Evolutionary conservation across 2,797 vertebrate genomes (phyloP).

Genomic region (Hapalemur alaotrensis): DNA sequence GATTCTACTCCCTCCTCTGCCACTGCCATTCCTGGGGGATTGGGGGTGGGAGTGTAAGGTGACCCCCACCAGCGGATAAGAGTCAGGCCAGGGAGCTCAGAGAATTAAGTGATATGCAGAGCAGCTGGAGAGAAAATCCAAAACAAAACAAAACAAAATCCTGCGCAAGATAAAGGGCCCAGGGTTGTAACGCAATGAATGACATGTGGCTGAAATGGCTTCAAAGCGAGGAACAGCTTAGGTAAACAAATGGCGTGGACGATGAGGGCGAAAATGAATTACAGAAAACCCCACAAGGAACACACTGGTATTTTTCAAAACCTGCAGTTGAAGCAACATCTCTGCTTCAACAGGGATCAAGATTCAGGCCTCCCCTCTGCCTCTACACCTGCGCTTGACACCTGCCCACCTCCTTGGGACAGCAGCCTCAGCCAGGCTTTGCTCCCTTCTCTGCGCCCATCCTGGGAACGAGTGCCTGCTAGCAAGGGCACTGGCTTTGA

Average conservation of each 20-base stretch:
- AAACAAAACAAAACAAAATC: neutral
- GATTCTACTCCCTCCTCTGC: neutral
- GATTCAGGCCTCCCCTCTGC: neutral
- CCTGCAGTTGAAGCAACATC: neutral
- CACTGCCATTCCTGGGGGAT: neutral
- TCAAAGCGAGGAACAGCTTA: conserved; percentile 60
- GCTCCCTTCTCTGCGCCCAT: neutral
- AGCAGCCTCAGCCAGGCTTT: neutral
- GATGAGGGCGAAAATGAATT: conserved; percentile 24
- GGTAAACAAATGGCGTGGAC: conserved; percentile 59
- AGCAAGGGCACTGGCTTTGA: neutral
- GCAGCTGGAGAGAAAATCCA: neutral
- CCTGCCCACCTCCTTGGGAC: neutral
- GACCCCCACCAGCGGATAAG: neutral
- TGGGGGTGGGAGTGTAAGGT: neutral
- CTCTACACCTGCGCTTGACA: neutral
- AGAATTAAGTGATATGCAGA: conserved; percentile 19
- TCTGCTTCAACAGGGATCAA: neutral
- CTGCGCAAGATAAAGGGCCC: conserved; percentile 1
- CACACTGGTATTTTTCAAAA: neutral
- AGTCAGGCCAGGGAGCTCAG: neutral
- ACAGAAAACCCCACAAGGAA: conserved; percentile 8
- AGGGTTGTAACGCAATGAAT: conserved; percentile 40
- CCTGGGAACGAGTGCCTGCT: neutral
- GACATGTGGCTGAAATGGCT: conserved; percentile 51